Evolutionary conservation across 64 coral and sea anemone species (phyloP), one percentile per base, ranked within the genome.

Genomic region (Cladopsammia gracilis): DNA sequence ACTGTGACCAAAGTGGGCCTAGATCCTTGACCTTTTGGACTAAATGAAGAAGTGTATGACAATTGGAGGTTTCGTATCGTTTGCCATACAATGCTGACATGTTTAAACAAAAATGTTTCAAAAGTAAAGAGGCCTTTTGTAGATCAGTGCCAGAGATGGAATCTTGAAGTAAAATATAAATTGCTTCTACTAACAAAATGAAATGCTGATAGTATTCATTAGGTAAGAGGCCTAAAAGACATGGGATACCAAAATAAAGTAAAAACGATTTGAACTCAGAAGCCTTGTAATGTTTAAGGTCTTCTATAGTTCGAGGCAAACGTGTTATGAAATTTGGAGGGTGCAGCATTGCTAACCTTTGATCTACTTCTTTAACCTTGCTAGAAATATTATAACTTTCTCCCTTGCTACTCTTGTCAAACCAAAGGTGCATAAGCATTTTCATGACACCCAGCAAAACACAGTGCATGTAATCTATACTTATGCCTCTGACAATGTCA

Each of bases 381-480:
- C 50, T 79, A 22, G 59, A 44, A 25, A 80, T 64, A 25, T 90
- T 51, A 65, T 53, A 81, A 4, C 10, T 8, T 70, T 79, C 88
- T 3, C 52, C 56, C 75, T 47, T 81, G 61, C 70, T 54, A 6
- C 7, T 64, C 23, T 68, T 90, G 64, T 90, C 88, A 80, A 81
- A 90, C 88, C 88, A 90, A 10, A 90, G 62, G 42, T 10, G 11
- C 18, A 90, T 23, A 14, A 90, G 76, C 88, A 90, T 90, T 73
- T 90, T 90, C 64, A 81, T 69, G 19, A 90, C 76, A 3, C 88
- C 76, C 43, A 90, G 61, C 48, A 90, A 70, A 47, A 90, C 61
- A 18, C 88, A 50, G 66, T 90, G 88, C 88, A 90, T 90, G 48
- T 71, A 90, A 69, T 90, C 88, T 10, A 90, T 7, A 47, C 59